Conservation (phyloP, 2,888 invertebrate genomes). For the Sarcophaga subvicina region DNA sequence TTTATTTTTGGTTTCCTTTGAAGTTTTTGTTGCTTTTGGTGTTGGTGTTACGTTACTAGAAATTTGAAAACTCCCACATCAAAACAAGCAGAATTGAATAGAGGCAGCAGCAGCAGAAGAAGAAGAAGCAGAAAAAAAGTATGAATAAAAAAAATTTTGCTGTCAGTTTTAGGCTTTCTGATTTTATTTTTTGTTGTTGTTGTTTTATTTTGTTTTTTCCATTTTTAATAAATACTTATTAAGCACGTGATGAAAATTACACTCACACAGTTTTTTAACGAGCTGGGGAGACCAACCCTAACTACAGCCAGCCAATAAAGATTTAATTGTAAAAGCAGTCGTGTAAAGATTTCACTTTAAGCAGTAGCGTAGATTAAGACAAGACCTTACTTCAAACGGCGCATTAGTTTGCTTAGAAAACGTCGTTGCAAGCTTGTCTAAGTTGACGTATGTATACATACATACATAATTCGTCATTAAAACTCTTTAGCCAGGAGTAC, state of each 20-base stretch:
- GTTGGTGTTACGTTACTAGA: slow-evolving; percentile 11
- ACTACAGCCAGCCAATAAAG: not conserved
- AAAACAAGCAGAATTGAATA: slow-evolving; percentile 11
- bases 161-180: slow-evolving; percentile 24
- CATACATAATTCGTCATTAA: too few species aligned
- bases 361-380: too few species aligned
- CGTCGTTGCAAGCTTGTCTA: too few species aligned
- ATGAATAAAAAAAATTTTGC: slow-evolving; percentile 8
- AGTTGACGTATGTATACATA: too few species aligned
- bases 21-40: slow-evolving; percentile 35
- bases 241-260: slow-evolving; percentile 63
- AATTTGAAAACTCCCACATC: slow-evolving; percentile 59
- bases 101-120: not conserved
- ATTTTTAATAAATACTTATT: slow-evolving; percentile 30
- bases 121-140: not conserved
- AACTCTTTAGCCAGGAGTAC: too few species aligned
- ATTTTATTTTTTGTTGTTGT: slow-evolving; percentile 13
- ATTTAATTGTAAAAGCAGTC: too few species aligned
- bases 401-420: too few species aligned
- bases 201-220: not conserved
- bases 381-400: too few species aligned
- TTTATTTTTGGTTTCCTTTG: slow-evolving; percentile 4
- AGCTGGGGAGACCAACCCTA: slow-evolving; percentile 27
- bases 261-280: slow-evolving; percentile 47
- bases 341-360: too few species aligned